Evolutionary conservation across 2,888 invertebrate species (phyloP), one percentile per base, ranked within the genome.

Genomic region (Dasypogon diadema): DNA sequence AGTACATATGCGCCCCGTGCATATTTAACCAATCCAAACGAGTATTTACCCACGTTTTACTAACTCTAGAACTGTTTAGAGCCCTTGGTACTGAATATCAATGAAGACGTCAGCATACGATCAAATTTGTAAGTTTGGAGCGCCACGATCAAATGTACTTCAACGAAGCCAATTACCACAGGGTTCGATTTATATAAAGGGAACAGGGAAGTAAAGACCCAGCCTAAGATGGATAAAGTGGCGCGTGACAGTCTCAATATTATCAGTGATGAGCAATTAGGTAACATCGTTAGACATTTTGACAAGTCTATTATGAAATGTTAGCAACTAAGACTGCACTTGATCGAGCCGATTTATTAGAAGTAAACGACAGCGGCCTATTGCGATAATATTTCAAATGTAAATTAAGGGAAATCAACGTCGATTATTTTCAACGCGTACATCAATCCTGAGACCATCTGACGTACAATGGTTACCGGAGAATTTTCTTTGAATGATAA

Each of bases 221-320:
- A 58, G 18, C 30, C 26, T 22, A 8, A 12, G 56, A 56, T 26
- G 30, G 12, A 26, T n/a, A 58, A 58, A 58, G 8, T 22, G 2
- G 58, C 42, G n/a, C 42, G 42, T 42, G 42, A 42, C 42, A 42
- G 42, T 12, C 42, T 42, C 1, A 12, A 12, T 42, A 12, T 42
- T 42, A 42, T 42, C 42, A 42, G 3, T 42, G 42, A 42, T 42
- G 42, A 12, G 42, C 42, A 42, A 42, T 42, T 42, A 42, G 42
- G 42, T 12, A 12, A 42, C n/a, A 12, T 42, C 42, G 16, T 58
- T 30, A 58, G 58, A 30, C 58, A 58, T 26, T 18, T 26, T 58
- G 58, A 58, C 58, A 58, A 58, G 30, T 58, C 30, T 18, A 58
- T 58, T 58, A 58, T 26, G 34, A 16, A 16, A 26, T 58, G 58